Evolutionary conservation across 2,888 invertebrate species (phyloP), one percentile per base, ranked within the genome.

Genomic region (Cyaniris semiargus): DNA sequence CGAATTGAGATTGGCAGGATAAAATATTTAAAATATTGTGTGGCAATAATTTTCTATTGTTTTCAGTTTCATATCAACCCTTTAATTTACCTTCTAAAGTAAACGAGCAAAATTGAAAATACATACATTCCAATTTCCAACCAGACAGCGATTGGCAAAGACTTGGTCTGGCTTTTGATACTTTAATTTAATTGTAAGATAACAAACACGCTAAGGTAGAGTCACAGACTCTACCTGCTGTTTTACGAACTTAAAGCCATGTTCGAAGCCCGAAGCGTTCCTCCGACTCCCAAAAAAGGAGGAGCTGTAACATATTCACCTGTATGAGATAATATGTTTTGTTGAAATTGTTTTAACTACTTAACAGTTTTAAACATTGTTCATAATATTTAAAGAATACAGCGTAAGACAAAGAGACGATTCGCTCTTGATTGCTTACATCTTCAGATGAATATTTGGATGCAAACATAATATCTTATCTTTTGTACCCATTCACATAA

Each of bases 141-240:
- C 5, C 1, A 15, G 27, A 66, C 15, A 66, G 7, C 23, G 60
- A 60, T 60, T 10, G 66, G 27, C 27, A 31, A 66, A 15, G 18
- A 27, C 27, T 27, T 66, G 27, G 66, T 31, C 66, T 18, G 21
- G 23, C 10, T 60, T 15, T 13, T 5, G 13, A 27, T 66, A 13
- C 10, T 66, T 66, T 27, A 13, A 15, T 27, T 66, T 66, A 23
- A 60, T 66, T 66, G 66, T 31, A 66, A 66, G 66, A 66, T 66
- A 66, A 66, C 27, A 18, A 27, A 60, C 60, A 60, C 60, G 60
- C 60, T 13, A 23, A 3, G 23, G 18, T 7, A 21, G 15, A 53
- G 53, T 5, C 18, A 53, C 18, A 18, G 15, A 58, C 21, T 58
- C 21, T 58, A 23, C 23, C 23, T 60, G 13, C 60, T 60, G 44